These are phyloP conservation scores for Melanerpes formicivorus DNA, from an alignment of 2,113 vertebrate genomes.

Conservation along the genomic window DNA sequence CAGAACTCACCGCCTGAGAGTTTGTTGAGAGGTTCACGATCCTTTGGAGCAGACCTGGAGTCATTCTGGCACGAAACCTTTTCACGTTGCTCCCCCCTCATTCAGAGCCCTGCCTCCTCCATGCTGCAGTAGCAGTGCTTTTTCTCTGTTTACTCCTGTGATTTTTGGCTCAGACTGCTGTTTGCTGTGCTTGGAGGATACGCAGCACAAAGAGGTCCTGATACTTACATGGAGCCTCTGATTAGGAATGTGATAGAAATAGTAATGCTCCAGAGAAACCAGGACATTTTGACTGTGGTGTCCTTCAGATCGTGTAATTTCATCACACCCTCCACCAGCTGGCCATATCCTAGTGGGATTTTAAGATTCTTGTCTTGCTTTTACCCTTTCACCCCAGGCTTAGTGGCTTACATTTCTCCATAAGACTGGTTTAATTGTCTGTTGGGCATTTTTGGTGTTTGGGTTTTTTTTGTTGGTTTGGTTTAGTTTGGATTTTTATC, in stretches of 20 bases:
- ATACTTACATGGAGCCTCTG: neutral
- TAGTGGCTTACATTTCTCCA: neutral
- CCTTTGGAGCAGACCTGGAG: conserved; percentile 39
- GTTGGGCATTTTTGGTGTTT: no score
- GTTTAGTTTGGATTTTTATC: neutral
- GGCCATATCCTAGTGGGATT: neutral
- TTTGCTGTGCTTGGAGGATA: neutral
- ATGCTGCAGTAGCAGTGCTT: neutral
- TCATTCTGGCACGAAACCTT: conserved; percentile 23
- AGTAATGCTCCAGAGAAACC: neutral
- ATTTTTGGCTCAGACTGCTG: neutral
- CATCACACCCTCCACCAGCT: neutral
- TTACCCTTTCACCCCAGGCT: neutral
- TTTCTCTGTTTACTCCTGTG: neutral
- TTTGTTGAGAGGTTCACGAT: conserved; percentile 20
- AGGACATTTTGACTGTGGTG: neutral
- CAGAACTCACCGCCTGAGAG: neutral
- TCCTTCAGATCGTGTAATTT: neutral
- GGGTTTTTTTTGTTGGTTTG: no score
- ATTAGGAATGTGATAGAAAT: neutral
- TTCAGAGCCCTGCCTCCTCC: neutral
- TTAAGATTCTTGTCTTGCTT: conserved; percentile 6
- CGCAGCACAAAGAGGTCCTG: neutral
- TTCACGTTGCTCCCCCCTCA: neutral
- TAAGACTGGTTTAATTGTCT: neutral